These are phyloP conservation scores for Brienomyrus longianalis DNA, from an alignment of 2,113 vertebrate species.

Conservation along the genomic window DNA sequence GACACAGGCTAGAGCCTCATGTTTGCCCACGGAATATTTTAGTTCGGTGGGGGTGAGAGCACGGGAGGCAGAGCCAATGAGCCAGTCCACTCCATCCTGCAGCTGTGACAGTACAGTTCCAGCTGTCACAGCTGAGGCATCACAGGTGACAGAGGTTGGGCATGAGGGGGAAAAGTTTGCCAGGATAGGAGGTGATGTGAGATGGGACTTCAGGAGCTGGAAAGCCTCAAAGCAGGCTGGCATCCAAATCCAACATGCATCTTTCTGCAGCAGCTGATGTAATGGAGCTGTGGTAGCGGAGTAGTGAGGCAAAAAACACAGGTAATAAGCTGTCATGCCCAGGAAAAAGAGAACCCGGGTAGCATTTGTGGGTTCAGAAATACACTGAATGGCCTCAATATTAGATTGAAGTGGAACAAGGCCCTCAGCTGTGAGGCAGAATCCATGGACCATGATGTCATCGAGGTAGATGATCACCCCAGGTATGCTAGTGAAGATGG, in stretches of 20 bases:
- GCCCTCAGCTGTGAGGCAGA: background rate
- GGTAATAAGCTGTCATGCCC: conserved; percentile 16
- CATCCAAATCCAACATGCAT: background rate
- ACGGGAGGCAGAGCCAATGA: background rate
- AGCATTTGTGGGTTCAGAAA: background rate
- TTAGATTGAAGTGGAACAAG: conserved; percentile 17
- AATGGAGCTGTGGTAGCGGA: background rate
- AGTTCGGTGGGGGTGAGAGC: background rate
- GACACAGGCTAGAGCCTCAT: too few species aligned
- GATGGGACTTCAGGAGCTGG: background rate
- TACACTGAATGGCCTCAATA: background rate
- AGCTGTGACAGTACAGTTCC: too few species aligned
- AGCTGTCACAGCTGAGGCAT: too few species aligned
- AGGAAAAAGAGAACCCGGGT: conserved; percentile 6
- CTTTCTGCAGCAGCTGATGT: background rate
- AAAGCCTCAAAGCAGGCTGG: background rate
- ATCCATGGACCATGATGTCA: background rate
- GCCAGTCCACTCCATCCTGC: too few species aligned
- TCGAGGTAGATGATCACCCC: background rate
- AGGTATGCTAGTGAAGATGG: background rate
- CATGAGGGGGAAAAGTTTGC: too few species aligned
- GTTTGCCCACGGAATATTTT: too few species aligned
- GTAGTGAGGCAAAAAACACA: background rate
- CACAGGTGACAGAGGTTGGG: too few species aligned
- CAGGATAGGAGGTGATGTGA: too few species aligned